Percentiles rank a stretch among this genome's conserved stretches.
These are phyloP conservation scores for Watsonalla cultraria DNA, from an alignment of 2,888 invertebrate genomes.

Conservation along the genomic window DNA sequence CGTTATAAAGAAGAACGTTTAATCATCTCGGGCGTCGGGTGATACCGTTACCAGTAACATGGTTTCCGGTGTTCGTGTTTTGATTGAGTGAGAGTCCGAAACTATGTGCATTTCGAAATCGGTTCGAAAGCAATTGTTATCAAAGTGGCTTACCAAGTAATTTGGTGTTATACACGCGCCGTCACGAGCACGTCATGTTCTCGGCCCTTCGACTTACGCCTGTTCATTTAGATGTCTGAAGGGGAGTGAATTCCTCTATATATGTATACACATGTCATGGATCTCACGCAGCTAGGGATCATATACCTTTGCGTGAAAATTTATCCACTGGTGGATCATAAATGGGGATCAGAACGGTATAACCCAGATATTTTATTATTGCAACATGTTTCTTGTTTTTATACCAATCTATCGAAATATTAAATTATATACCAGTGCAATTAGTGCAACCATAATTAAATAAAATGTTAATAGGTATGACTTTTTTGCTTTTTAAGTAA, in stretches of 20 bases:
- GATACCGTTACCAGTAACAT: neutral
- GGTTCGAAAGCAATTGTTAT: slow-evolving; percentile 10
- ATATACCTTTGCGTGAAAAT: no score
- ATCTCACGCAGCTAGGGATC: no score
- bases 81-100: neutral
- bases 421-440: no score
- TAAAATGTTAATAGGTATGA: neutral
- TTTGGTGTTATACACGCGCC: slow-evolving; percentile 39
- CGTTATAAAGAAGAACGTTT: neutral
- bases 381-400: no score
- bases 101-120: neutral
- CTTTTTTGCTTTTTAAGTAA: slow-evolving; percentile 4
- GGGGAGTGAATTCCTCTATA: no score
- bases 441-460: neutral
- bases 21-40: neutral
- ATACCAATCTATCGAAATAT: no score
- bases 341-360: no score
- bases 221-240: slow-evolving; percentile 27
- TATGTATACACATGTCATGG: slow-evolving; percentile 12
- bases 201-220: slow-evolving; percentile 37
- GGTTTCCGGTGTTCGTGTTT: neutral
- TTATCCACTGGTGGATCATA: no score
- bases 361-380: no score
- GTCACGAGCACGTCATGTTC: slow-evolving; percentile 27
- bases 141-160: slow-evolving; percentile 40